Conservation (phyloP, 2,113 vertebrate genomes). For the Sciurus niger region DNA sequence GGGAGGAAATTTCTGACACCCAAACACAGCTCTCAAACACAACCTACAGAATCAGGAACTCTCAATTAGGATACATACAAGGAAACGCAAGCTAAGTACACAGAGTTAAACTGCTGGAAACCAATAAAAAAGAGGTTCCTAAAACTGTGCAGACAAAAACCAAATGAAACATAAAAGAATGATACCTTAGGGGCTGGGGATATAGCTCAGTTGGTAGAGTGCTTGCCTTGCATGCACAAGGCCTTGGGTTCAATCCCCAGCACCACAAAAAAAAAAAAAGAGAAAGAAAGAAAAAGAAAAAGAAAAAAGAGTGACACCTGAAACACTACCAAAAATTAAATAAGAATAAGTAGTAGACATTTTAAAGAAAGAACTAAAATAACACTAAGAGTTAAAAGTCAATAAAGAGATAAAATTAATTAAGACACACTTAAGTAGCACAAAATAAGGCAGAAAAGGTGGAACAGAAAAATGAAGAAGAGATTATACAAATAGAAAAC, state of each 20-base stretch:
- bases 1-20: not conserved
- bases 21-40: not conserved
- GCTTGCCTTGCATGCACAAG: too few relatives aligned
- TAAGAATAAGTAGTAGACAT: not conserved
- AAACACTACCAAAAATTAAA: not conserved
- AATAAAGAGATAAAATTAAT: not conserved
- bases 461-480: not conserved
- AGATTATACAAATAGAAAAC: not conserved
- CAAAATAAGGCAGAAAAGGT: not conserved
- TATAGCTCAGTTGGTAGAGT: too few relatives aligned
- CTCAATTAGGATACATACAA: not conserved
- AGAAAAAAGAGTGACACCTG: not conserved
- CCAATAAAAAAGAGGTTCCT: not conserved
- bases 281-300: too few relatives aligned
- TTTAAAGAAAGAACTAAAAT: constrained; percentile 16
- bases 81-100: not conserved
- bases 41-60: not conserved
- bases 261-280: too few relatives aligned
- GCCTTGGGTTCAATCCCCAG: too few relatives aligned
- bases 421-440: not conserved
- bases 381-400: not conserved
- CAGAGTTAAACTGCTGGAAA: not conserved
- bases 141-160: not conserved
- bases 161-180: not conserved
- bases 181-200: too few relatives aligned